Conservation (phyloP, 35 echinoderm and acorn worm species). For the Amphiura filiformis region DNA sequence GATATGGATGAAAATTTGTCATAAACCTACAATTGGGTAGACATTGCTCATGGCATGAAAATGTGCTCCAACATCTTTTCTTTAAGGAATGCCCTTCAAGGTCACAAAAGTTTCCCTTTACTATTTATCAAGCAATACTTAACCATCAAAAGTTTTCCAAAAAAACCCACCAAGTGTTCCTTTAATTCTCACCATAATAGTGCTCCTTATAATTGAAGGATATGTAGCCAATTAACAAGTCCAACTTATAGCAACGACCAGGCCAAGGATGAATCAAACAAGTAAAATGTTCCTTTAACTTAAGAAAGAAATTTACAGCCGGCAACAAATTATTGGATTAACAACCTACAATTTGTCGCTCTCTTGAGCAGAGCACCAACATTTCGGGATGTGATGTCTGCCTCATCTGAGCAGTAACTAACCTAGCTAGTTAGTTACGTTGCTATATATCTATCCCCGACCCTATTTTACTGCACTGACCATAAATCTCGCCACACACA, state of each 20-base stretch:
- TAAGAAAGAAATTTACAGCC: no score
- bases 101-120: background rate
- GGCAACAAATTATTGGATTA: no score
- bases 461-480: background rate
- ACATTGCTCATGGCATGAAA: background rate
- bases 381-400: no score
- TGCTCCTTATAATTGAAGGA: background rate
- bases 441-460: background rate
- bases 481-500: background rate
- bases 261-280: no score
- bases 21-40: constrained; percentile 1
- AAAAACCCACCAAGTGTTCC: background rate
- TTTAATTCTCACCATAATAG: background rate
- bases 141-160: background rate
- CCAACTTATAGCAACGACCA: no score
- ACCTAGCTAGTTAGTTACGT: no score
- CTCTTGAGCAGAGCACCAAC: no score
- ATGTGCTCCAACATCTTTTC: background rate
- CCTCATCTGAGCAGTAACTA: no score
- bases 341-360: no score
- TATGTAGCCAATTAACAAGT: background rate
- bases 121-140: background rate
- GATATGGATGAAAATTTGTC: constrained; percentile 12
- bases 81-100: background rate
- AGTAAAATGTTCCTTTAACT: no score